Conservation (phyloP, 2,797 vertebrate genomes). For the Molothrus ater region DNA sequence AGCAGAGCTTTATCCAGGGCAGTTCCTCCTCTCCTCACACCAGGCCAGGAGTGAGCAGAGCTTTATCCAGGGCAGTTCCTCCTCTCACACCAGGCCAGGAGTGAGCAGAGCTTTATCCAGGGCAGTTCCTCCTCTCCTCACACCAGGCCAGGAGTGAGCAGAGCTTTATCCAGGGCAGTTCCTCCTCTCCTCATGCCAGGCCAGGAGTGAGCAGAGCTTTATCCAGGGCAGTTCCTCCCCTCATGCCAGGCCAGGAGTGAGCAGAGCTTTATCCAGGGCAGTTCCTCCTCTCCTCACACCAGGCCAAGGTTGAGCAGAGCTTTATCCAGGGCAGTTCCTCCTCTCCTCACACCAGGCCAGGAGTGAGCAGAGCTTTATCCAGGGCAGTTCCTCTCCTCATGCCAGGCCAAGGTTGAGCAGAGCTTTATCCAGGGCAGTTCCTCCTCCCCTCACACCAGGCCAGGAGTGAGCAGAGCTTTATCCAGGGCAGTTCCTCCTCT, state of each 20-base stretch:
- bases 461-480: neutral
- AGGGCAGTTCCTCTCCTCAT: neutral
- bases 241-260: neutral
- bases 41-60: neutral
- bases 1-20: neutral
- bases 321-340: constrained; percentile 4
- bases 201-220: fast-evolving
- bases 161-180: neutral
- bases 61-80: constrained; percentile 3
- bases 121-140: neutral
- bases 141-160: neutral
- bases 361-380: neutral
- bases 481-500: neutral
- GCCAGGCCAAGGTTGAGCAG: neutral
- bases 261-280: neutral
- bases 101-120: neutral
- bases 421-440: neutral
- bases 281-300: neutral
- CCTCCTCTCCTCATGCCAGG: neutral
- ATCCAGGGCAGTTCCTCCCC: neutral
- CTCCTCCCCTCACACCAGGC: neutral
- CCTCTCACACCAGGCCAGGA: neutral
- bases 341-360: neutral
- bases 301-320: fast-evolving
- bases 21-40: neutral